phyloP scores from a whole-genome alignment of 2,888 invertebrate genomes.

The Sipha maydis region DNA sequence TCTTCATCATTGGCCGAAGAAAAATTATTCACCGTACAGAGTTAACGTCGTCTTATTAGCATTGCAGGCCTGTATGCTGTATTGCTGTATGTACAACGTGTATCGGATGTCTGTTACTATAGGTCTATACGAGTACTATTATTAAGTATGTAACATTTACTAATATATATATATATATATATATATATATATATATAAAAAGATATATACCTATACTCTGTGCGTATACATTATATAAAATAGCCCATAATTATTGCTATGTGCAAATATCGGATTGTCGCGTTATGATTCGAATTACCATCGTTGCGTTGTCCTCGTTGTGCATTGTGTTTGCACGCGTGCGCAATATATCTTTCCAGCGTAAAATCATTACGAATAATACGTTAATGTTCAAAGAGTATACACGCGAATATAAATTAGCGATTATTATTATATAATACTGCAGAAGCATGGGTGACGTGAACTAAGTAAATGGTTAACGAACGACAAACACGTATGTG shows the following conservation, averaged over 20 bases:
- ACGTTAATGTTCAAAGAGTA: not conserved
- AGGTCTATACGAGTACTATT: not conserved
- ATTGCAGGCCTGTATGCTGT: not conserved
- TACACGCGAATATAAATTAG: not conserved
- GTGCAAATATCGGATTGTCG: constrained; percentile 30
- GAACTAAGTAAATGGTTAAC: not conserved
- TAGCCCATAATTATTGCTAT: not conserved
- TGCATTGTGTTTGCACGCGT: not conserved
- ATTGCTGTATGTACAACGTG: not conserved
- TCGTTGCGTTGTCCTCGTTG: not conserved
- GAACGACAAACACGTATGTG: not conserved
- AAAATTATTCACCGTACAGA: not conserved
- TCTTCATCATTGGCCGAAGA: not conserved
- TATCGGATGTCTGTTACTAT: not conserved
- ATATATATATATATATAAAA: too few species aligned
- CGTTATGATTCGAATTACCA: not conserved
- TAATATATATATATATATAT: too few species aligned
- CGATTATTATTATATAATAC: not conserved
- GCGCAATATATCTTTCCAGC: too few species aligned
- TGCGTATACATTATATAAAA: too few species aligned
- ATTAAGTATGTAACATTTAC: not conserved
- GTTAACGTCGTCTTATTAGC: not conserved
- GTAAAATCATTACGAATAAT: not conserved
- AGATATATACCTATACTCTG: too few species aligned
- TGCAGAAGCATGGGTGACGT: not conserved